These are phyloP conservation scores for Steinernema khuongi DNA, from an alignment of 1,140 invertebrate genomes.

Conservation along the genomic window DNA sequence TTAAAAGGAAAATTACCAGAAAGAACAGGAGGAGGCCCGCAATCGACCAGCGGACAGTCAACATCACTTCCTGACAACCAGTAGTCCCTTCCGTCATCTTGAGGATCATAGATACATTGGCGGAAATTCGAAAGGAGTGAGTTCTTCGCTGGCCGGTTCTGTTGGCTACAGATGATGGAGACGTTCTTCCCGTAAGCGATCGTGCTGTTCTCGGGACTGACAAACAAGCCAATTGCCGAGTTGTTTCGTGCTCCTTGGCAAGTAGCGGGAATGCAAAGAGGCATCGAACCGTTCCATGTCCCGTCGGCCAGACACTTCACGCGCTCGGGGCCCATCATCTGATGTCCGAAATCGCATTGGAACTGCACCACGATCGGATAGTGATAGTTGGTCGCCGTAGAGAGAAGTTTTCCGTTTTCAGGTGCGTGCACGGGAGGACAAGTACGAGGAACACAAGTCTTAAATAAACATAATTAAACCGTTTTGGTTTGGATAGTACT, in stretches of 20 bases:
- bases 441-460: constrained; percentile 56
- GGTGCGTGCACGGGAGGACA: constrained; percentile 75
- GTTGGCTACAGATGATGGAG: constrained; percentile 48
- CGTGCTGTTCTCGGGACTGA: constrained; percentile 42
- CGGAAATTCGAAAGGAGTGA: constrained; percentile 72
- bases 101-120: constrained; percentile 90
- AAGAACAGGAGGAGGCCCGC: constrained; percentile 52
- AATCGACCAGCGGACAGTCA: constrained; percentile 59
- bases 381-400: constrained; percentile 74
- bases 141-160: constrained; percentile 43
- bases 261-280: constrained; percentile 68
- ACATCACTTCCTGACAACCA: constrained; percentile 81
- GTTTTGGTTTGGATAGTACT: constrained; percentile 66
- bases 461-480: background rate
- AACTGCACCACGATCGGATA: constrained; percentile 84
- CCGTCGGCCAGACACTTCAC: constrained; percentile 82
- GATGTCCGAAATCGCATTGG: constrained; percentile 86
- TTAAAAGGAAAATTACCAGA: constrained; percentile 35
- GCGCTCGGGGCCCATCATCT: constrained; percentile 76
- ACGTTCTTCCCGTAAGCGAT: constrained; percentile 55
- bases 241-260: constrained; percentile 51
- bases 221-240: constrained; percentile 49
- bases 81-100: constrained; percentile 78
- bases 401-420: constrained; percentile 80
- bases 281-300: constrained; percentile 84